A percentile compares a stretch with the other conserved stretches of the same genome.
phyloP scores from a whole-genome alignment of 1,140 invertebrate species.

The Philopotamus ludificatus region DNA sequence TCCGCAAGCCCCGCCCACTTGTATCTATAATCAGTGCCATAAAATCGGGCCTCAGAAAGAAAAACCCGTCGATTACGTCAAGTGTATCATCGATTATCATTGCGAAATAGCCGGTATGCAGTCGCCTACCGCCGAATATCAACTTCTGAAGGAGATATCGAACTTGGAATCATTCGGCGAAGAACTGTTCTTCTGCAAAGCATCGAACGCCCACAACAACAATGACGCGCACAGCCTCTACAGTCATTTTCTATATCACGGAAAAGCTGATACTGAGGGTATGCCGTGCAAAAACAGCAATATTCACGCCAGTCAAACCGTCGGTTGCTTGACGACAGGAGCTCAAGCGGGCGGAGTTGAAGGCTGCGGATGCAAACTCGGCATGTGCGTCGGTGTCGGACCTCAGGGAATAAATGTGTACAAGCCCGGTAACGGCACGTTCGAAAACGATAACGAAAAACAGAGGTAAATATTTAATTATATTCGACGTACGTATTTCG shows the following conservation, averaged over 20 bases:
- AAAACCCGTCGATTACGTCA: constrained; percentile 63
- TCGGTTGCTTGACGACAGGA: constrained; percentile 50
- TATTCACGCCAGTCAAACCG: constrained; percentile 54
- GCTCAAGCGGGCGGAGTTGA: constrained; percentile 41
- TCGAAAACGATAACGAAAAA: constrained; percentile 60
- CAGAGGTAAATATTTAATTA: constrained; percentile 55
- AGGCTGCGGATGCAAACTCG: constrained; percentile 53
- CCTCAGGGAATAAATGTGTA: constrained; percentile 79
- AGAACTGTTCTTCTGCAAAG: constrained; percentile 76
- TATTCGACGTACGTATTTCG: neutral
- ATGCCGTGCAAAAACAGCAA: constrained; percentile 51
- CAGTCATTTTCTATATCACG: constrained; percentile 53
- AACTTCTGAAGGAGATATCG: constrained; percentile 76
- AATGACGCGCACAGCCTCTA: constrained; percentile 54
- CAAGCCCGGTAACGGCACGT: constrained; percentile 55
- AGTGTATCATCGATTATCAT: constrained; percentile 64
- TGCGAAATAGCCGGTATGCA: constrained; percentile 54
- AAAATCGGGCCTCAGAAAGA: constrained; percentile 60
- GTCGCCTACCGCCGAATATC: constrained; percentile 69
- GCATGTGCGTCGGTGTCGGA: constrained; percentile 68
- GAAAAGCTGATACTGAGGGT: constrained; percentile 48
- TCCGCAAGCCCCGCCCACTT: constrained; percentile 57
- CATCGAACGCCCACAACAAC: constrained; percentile 47
- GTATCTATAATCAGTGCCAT: constrained; percentile 63
- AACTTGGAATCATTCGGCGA: constrained; percentile 78